phyloP scores from a whole-genome alignment of 2,888 invertebrate genomes.

The Argyresthia goedartella region DNA sequence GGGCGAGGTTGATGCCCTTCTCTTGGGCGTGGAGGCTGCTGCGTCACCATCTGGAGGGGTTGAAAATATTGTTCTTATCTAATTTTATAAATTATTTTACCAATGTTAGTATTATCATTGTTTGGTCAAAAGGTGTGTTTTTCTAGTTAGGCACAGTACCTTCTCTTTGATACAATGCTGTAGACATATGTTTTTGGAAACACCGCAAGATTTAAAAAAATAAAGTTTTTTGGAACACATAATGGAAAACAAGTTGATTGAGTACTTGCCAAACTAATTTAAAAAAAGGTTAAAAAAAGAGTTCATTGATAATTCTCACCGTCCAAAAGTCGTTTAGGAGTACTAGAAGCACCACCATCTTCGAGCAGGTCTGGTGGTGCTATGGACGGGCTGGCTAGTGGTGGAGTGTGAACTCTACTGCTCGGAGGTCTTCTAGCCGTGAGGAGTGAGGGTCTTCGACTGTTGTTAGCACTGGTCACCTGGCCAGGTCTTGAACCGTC shows the following conservation, averaged over 20 bases:
- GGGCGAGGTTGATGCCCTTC: slow-evolving; percentile 69
- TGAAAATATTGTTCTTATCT: background rate
- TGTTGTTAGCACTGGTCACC: slow-evolving; percentile 75
- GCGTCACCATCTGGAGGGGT: slow-evolving; percentile 48
- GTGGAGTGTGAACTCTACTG: slow-evolving; percentile 80
- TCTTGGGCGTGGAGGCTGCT: slow-evolving; percentile 73
- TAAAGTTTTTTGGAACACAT: too few relatives aligned
- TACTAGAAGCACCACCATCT: slow-evolving; percentile 86
- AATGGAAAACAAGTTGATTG: too few relatives aligned
- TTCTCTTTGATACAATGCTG: too few relatives aligned
- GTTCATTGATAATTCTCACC: slow-evolving; percentile 38
- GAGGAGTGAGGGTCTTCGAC: slow-evolving; percentile 52
- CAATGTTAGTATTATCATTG: too few relatives aligned
- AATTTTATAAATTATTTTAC: too few relatives aligned
- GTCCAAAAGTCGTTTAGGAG: slow-evolving; percentile 78
- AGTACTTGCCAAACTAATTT: too few relatives aligned
- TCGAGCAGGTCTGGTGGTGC: slow-evolving; percentile 77
- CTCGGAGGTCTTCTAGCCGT: slow-evolving; percentile 61
- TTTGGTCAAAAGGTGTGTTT: too few relatives aligned
- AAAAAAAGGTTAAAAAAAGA: too few relatives aligned
- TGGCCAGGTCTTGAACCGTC: slow-evolving; percentile 81
- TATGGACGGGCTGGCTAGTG: slow-evolving; percentile 75
- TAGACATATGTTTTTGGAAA: too few relatives aligned
- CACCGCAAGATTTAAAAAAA: too few relatives aligned
- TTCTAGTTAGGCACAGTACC: too few relatives aligned